Base-by-base conservation (phyloP, 2,797 vertebrate genomes). In the Acipenser transmontanus region DNA sequence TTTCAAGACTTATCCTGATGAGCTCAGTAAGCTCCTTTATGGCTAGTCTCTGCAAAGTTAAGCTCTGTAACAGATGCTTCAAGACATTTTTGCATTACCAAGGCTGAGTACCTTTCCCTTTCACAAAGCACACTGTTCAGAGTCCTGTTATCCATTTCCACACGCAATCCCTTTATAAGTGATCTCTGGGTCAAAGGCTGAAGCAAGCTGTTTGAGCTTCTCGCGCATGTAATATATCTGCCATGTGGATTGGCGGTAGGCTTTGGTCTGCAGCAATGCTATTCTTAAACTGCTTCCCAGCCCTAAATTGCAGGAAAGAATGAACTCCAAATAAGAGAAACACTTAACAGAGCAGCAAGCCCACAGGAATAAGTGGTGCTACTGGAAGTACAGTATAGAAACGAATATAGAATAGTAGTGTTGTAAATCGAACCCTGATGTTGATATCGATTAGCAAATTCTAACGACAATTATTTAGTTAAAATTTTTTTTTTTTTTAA, bases 181-280 rank as follows among this genome's bases (percentile, higher is more conserved):
- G 66, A 74, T 73, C 70, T 70, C 52, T 50, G 14, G 63, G 72
- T 77, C 69, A 71, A 62, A 71, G 73, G 73, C 72, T 73, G 76
- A 54, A 57, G 50, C 67, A 68, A 74, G 66, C 72, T 63, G 47
- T 70, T 65, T 68, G 69, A 73, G 68, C 66, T 68, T 75, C 66
- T 71, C 68, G 63, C 64, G 57, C 48, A 62, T 76, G 74, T 73
- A 82, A 81, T 66, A 61, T 70, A 77, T 75, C 73, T 66, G 56
- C 47, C 11, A 10, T 62, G 34, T 8, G 64, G 64, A 57, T 62
- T 51, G 61, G 63, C 34, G 10, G 59, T 13, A 59, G 66, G 62
- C 66, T 72, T 75, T 76, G 61, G 66, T 68, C 63, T 71, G 49
- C 49, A 54, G 67, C 68, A 63, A 64, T 49, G 50, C 65, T 70